Conservation (phyloP, 2,888 invertebrate genomes). For the Xestia xanthographa region DNA sequence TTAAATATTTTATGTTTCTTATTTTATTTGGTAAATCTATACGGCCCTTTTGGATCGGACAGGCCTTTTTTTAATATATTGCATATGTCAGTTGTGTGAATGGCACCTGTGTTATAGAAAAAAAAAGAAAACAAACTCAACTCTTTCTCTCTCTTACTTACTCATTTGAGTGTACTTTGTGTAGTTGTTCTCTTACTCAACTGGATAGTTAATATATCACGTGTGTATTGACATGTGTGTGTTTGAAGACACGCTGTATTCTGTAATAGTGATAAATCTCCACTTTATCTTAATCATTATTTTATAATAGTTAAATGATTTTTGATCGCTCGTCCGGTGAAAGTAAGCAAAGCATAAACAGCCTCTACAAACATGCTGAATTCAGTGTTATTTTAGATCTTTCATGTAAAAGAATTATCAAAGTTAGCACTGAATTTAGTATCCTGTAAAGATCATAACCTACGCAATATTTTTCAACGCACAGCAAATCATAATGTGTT, state of each 20-base stretch:
- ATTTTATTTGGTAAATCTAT: no score
- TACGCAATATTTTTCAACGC: constrained; percentile 2
- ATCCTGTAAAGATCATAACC: not conserved
- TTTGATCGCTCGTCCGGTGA: constrained; percentile 7
- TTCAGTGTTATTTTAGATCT: not conserved
- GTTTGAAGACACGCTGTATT: not conserved
- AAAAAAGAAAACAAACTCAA: no score
- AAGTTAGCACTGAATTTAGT: not conserved
- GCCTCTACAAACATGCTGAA: not conserved
- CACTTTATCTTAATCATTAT: not conserved
- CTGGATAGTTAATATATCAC: constrained; percentile 7
- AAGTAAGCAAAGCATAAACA: not conserved
- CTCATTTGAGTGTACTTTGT: not conserved
- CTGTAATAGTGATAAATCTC: not conserved
- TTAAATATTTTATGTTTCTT: no score
- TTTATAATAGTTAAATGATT: not conserved
- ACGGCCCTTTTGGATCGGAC: no score
- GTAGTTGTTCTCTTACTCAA: not conserved
- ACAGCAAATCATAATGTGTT: not conserved
- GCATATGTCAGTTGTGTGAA: no score
- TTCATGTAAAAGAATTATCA: no score
- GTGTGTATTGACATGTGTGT: constrained; percentile 14
- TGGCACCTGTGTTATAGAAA: no score
- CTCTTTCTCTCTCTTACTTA: no score
- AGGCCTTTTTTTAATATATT: no score